These are phyloP conservation scores for Drosophila paranaensis DNA, from an alignment of 2,888 invertebrate species.

Conservation along the genomic window DNA sequence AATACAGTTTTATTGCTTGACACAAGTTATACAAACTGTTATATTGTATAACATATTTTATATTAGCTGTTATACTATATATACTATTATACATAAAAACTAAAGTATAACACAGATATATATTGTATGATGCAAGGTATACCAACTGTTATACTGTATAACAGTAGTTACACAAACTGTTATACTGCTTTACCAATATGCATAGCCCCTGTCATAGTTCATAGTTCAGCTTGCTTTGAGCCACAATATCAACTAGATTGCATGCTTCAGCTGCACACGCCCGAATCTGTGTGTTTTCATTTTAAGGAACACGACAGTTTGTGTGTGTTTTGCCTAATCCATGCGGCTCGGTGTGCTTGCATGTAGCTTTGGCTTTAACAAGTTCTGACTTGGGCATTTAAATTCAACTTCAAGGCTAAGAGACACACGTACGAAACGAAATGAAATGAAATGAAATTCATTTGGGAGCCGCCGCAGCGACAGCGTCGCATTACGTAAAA, in stretches of 20 bases:
- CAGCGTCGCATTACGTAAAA: constrained; percentile 71
- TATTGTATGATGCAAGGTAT: no score
- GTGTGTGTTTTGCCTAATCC: constrained; percentile 45
- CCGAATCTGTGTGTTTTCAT: constrained; percentile 23
- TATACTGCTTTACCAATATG: not conserved
- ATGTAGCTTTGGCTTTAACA: constrained; percentile 48
- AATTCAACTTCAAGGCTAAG: constrained; percentile 66
- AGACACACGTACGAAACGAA: constrained; percentile 53
- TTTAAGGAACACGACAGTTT: constrained; percentile 23
- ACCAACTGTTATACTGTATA: not conserved
- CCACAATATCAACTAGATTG: not conserved
- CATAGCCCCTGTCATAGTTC: no score
- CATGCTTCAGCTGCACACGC: not conserved
- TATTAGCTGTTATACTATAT: not conserved
- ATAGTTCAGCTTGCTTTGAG: not conserved
- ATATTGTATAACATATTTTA: not conserved
- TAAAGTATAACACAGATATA: no score
- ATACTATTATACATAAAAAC: no score
- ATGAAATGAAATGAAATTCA: constrained; percentile 65
- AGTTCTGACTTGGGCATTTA: constrained; percentile 52
- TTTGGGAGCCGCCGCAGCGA: constrained; percentile 62
- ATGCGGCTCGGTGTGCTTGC: constrained; percentile 36
- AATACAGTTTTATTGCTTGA: not conserved
- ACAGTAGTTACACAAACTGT: not conserved
- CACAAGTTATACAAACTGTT: not conserved